Evolutionary conservation across 2,888 invertebrate genomes (phyloP).

Genomic region (Pristionchus arcanus): DNA sequence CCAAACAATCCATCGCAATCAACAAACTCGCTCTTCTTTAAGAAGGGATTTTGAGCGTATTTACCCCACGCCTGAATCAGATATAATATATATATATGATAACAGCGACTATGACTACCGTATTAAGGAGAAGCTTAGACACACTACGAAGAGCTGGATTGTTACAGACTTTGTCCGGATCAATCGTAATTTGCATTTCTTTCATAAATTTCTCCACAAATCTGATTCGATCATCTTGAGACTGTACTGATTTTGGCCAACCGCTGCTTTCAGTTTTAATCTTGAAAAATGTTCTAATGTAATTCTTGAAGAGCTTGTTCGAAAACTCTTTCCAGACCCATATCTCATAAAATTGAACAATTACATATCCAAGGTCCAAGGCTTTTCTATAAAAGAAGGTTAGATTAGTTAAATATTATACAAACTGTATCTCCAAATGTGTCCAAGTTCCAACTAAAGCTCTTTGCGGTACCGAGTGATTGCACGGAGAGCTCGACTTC

Average conservation of each 20-base stretch:
- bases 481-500: background rate
- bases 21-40: background rate
- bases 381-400: too few species aligned
- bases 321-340: background rate
- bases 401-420: too few species aligned
- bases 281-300: background rate
- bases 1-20: background rate
- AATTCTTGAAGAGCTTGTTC: background rate
- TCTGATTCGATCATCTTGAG: background rate
- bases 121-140: background rate
- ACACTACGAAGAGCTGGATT: background rate
- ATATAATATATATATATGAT: too few species aligned
- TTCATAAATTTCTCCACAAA: background rate
- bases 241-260: background rate
- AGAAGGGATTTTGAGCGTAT: background rate
- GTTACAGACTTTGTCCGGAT: background rate
- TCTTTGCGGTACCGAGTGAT: background rate
- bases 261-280: background rate
- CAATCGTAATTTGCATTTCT: background rate
- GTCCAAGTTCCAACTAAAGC: background rate
- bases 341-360: background rate
- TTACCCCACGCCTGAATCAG: background rate
- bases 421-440: background rate
- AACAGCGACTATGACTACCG: too few species aligned
- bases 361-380: background rate